Base-by-base conservation (phyloP, 2,888 invertebrate genomes). In the Meta bourneti region DNA sequence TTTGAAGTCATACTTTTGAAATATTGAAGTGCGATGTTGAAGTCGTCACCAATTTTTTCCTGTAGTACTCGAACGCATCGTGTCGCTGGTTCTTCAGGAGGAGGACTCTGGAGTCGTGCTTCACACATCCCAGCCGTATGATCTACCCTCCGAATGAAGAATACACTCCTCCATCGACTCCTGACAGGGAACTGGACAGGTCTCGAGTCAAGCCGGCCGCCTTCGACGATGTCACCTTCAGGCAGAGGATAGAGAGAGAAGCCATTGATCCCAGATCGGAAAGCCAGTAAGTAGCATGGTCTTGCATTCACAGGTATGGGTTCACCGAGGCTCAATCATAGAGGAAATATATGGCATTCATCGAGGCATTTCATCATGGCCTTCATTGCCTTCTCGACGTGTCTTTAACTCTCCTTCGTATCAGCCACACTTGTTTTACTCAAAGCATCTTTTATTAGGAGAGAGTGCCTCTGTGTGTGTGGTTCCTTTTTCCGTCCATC, bases 41-140 rank as follows among this genome's bases (percentile, higher is more conserved):
- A 34, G 34, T 34, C 34, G 34, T 34, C 34, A 34, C n/a, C n/a
- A 34, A 2, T 34, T 34, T 2, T 34, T 34, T 34, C 19, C 74
- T 88, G 4, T 71, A 93, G 98, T 98, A 97, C 94, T 96, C 97
- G 94, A 98, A 98, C 95, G 97, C 98, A 0, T 97, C 97, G 0
- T 98, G 98, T 95, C 97, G 97, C 94, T 97, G 96, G 83, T 98
- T 98, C 97, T 98, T 97, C 96, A 96, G 98, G 6, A 96, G 98
- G 82, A 96, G 97, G 48, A 97, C 97, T 80, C 96, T 98, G 61
- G 96, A 96, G 94, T 97, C 97, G 85, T 98, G 98, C 83, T 98
- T 97, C 95, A 97, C 97, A 51, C 98, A 98, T 95, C 98, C 98
- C n/a, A 98, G 98, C 82, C 97, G 96, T 95, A 98, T 98, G 98